These are phyloP conservation scores for Capromys pilorides DNA, from an alignment of 2,797 vertebrate genomes.

Conservation along the genomic window DNA sequence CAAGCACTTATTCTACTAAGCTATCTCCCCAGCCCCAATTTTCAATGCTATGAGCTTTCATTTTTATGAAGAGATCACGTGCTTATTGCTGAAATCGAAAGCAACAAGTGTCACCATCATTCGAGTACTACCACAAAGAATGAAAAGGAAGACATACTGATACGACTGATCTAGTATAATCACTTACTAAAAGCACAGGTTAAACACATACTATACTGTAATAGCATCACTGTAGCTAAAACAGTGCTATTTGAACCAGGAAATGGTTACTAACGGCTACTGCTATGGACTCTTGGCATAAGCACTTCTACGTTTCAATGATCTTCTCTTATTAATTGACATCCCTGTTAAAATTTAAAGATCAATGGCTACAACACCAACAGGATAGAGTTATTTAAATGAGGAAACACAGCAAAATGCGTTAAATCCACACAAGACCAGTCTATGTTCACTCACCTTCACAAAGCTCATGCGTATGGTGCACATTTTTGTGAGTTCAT, in stretches of 20 bases:
- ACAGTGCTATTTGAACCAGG: background rate
- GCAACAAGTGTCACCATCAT: background rate
- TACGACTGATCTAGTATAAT: background rate
- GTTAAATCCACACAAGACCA: background rate
- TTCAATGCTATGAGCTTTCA: background rate
- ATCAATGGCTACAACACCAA: background rate
- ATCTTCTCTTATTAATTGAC: background rate
- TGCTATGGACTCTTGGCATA: background rate
- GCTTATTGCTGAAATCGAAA: slow-evolving; percentile 39
- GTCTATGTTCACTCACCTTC: slow-evolving; percentile 87
- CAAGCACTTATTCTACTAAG: too few relatives aligned
- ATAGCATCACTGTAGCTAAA: background rate
- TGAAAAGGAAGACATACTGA: background rate
- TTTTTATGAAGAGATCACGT: slow-evolving; percentile 14
- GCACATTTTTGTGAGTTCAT: slow-evolving; percentile 99
- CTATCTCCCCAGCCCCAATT: background rate
- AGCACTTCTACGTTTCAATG: background rate
- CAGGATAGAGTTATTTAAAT: background rate
- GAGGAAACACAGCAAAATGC: background rate
- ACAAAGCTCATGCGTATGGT: slow-evolving; percentile 99
- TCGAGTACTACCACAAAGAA: background rate
- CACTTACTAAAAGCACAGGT: background rate
- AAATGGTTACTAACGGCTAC: background rate
- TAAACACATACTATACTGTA: background rate
- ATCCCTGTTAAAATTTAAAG: background rate